Evolutionary conservation across 92 coral and sea anemone species (phyloP), one percentile per base, ranked within the genome.

Genomic region (Paragorgia papillata): DNA sequence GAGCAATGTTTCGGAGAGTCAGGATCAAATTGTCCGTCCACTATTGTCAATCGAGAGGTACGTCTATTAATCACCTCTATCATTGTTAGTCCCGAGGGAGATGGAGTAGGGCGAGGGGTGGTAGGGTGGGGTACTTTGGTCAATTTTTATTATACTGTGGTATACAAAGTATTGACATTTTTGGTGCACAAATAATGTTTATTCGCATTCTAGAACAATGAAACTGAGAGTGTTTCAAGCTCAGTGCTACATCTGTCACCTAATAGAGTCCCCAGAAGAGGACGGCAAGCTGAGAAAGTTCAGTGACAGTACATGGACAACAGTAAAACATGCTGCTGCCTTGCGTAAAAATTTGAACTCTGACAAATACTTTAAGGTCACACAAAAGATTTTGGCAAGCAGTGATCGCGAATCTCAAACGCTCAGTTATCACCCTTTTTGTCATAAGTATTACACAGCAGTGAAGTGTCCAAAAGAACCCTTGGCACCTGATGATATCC

Each of bases 171-270:
- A 37, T 37, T 37, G 10, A 37, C 43, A 4, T 4, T 4, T 10
- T 37, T 10, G 43, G 10, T 37, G 43, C 4, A 37, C 10, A n/a
- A 37, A 37, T 37, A 37, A 37, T 37, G 10, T 4, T 37, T 4
- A 10, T 37, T 37, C 43, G 27, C 27, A 53, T 55, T 55, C n/a
- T 22, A 55, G 61, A 65, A 65, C 17, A 41, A 34, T 30, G 73
- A 65, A 40, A 37, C 18, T 50, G 73, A 37, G 27, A 25, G n/a
- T 41, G 24, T 1, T 19, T 35, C 31, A 62, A 62, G 73, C 73
- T 65, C n/a, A n/a, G n/a, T n/a, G 73, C 51, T 65, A 65, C 53
- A 51, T 65, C 73, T 65, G 73, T 34, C 73, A 41, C 39, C 25
- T 9, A 35, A 25, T 51, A 2, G 73, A 65, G 35, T 62, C 68